Conservation (phyloP, 2,888 invertebrate genomes). For the Phortica magna region DNA sequence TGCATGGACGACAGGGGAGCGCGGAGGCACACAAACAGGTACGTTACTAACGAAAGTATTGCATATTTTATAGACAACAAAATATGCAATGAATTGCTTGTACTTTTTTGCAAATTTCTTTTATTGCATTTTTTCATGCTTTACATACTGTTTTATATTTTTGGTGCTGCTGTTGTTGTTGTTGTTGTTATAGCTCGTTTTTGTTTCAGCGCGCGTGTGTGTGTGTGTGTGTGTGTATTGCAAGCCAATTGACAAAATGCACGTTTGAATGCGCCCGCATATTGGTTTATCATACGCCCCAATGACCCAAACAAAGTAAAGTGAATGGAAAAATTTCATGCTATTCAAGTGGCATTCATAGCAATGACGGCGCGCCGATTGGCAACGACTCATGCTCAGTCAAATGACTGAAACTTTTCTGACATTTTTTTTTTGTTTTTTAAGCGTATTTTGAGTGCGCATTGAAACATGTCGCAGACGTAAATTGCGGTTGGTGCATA, state of each 20-base stretch:
- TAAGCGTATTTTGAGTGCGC: neutral
- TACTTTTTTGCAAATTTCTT: neutral
- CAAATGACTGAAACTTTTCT: constrained; percentile 20
- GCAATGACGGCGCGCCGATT: constrained; percentile 16
- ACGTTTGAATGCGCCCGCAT: constrained; percentile 58
- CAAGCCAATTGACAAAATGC: constrained; percentile 49
- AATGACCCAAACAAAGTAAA: constrained; percentile 40
- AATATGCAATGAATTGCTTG: constrained; percentile 23
- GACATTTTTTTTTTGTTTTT: neutral
- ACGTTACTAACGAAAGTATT: too few species aligned
- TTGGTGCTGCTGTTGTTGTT: too few species aligned
- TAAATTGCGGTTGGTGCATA: neutral
- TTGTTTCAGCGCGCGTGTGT: neutral
- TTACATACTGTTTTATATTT: neutral
- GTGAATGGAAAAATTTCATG: constrained; percentile 18
- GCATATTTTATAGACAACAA: constrained; percentile 28
- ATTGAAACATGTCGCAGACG: neutral
- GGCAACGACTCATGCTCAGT: constrained; percentile 2
- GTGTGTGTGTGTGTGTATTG: neutral
- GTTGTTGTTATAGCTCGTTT: too few species aligned
- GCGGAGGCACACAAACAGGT: too few species aligned
- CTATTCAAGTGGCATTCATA: constrained; percentile 32
- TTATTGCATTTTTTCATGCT: neutral
- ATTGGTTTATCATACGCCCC: constrained; percentile 56
- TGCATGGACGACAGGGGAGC: too few species aligned